Evolutionary conservation across 1,140 invertebrate genomes (phyloP), one percentile per base, ranked within the genome.

Genomic region (Eriocheir sinensis): DNA sequence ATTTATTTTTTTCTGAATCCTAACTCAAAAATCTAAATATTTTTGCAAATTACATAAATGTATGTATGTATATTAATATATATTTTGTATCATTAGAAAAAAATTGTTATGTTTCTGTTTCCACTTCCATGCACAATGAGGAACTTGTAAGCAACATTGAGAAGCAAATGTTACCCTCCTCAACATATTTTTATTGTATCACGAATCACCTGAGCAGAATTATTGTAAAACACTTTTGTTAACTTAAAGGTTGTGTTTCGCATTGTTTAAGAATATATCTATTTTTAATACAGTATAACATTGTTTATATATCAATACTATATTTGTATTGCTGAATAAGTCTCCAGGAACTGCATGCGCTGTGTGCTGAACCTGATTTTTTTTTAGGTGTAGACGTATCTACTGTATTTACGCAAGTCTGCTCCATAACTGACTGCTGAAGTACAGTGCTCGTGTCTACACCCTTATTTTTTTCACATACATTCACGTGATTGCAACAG

Each of bases 251-350:
- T 93, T 93, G 91, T 93, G 91, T 93, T 93, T 53, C 41, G 30
- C 85, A 48, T 93, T 93, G 41, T 53, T 93, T 93, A 41, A 93
- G 81, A 93, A 34, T 93, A 83, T 93, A 41, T 93, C 80, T 86
- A 93, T 93, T 93, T 93, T 93, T 93, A 86, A 86, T 93, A 93
- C 91, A 85, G 53, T 93, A 93, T 83, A 85, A 86, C 81, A 86
- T 48, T 93, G 53, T 93, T 86, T 83, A 93, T 93, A 92, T 86
- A 83, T 92, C 32, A 53, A 40, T 92, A 34, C 91, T n/a, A 85
- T 92, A 86, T 40, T 38, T 92, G 79, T 89, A 72, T n/a, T 72
- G 60, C n/a, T 72, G 21, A 72, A 8, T 72, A 72, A 72, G 60
- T 72, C 60, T n/a, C 27, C 60, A 72, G 60, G 27, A 72, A 72